phyloP scores from a whole-genome alignment of 2,113 vertebrate genomes.

The Ondatra zibethicus region DNA sequence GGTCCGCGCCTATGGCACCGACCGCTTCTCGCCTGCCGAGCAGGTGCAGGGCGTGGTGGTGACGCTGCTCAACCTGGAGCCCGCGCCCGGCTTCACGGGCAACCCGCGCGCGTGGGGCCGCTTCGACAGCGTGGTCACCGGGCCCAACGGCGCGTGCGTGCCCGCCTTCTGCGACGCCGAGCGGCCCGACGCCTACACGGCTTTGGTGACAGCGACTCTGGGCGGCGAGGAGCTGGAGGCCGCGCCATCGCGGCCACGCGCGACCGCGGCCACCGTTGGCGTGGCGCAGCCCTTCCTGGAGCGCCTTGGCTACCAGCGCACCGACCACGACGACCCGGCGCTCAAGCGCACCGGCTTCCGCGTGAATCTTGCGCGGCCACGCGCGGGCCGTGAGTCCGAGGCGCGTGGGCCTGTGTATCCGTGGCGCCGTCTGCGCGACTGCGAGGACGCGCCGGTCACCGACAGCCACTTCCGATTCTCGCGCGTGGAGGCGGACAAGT shows the following conservation, averaged over 20 bases:
- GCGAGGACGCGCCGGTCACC: constrained; percentile 91
- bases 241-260: constrained; percentile 92
- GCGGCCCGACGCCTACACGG: constrained; percentile 93
- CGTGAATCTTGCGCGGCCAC: constrained; percentile 95
- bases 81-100: constrained; percentile 91
- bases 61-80: constrained; percentile 95
- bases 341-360: constrained; percentile 95
- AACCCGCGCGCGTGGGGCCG: constrained; percentile 98
- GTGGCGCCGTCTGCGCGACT: constrained; percentile 91
- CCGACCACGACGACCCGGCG: constrained; percentile 92
- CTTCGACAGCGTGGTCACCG: constrained; percentile 97
- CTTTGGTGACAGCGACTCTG: constrained; percentile 93
- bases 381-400: constrained; percentile 90
- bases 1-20: constrained; percentile 95
- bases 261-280: constrained; percentile 90
- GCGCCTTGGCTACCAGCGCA: constrained; percentile 93
- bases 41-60: constrained; percentile 96
- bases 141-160: constrained; percentile 95
- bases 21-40: constrained; percentile 93
- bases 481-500: constrained; percentile 96
- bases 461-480: constrained; percentile 97
- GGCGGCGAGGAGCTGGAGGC: constrained; percentile 97
- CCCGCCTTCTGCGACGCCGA: constrained; percentile 95
- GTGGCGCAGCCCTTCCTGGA: constrained; percentile 95
- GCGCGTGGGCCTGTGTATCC: constrained; percentile 95